Evolutionary conservation across 2,888 invertebrate genomes (phyloP), one percentile per base, ranked within the genome.

Genomic region (Macrophya alboannulata): DNA sequence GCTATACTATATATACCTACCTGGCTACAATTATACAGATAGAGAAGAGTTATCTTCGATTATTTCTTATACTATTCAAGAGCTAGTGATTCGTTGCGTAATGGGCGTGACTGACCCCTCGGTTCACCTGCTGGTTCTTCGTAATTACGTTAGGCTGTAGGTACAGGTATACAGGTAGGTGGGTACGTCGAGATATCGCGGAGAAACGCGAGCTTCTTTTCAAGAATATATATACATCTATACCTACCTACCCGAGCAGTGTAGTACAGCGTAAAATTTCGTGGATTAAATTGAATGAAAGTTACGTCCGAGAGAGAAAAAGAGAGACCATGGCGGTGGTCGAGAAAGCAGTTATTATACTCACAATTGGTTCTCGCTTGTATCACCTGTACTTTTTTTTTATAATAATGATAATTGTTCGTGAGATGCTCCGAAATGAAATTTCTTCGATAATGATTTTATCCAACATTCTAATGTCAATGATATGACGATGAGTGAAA

Each of bases 1-100:
- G 10, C 31, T 31, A 31, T 31, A 31, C n/a, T 21, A 62, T 21
- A 17, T 65, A 65, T 65, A 12, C 68, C 25, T 25, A 12, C 31
- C 68, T 68, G 62, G 25, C 37, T 37, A 25, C 68, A 68, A 68
- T 68, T 68, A 48, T 51, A 43, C 21, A 77, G 51, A 77, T 8
- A n/a, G 10, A 55, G 77, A n/a, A 77, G 37, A 77, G 31, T 55
- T 51, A 77, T 77, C 77, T 77, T 55, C 55, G 51, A n/a, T 77
- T 25, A 37, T 77, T 55, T 77, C 55, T 31, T 55, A 15, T n/a
- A 71, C 37, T 40, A 71, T 71, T 71, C 40, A 37, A 15, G 71
- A 40, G 71, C 17, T 31, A 40, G 71, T 40, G 31, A 51, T 77
- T 77, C 77, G 77, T 77, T 77, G 43, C 77, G 77, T 51, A 77